These are phyloP conservation scores for Genyomyrus donnyi DNA, from an alignment of 2,113 vertebrate genomes.

Conservation along the genomic window DNA sequence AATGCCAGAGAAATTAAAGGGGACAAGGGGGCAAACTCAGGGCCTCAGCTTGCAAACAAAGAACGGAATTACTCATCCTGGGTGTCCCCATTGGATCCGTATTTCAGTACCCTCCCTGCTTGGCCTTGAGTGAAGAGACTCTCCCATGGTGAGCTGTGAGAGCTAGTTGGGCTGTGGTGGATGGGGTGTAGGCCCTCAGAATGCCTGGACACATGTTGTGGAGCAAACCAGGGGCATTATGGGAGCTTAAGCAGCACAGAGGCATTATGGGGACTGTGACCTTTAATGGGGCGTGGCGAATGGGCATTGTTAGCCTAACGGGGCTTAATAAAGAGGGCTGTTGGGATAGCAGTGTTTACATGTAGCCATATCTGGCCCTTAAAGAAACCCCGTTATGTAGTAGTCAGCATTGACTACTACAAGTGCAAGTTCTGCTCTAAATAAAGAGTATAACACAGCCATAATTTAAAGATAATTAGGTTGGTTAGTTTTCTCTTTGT, in stretches of 20 bases:
- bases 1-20: not conserved
- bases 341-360: not conserved
- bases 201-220: not conserved
- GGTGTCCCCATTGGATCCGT: not conserved
- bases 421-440: not conserved
- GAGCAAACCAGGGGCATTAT: not conserved
- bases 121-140: not conserved
- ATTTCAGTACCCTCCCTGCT: not conserved
- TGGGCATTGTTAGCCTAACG: not conserved
- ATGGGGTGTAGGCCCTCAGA: not conserved
- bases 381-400: not conserved
- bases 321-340: not conserved
- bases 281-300: not conserved
- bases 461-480: not conserved
- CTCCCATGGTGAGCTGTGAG: not conserved
- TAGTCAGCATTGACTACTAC: not conserved
- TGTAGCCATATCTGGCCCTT: not conserved
- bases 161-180: not conserved
- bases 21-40: not conserved
- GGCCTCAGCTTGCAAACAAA: not conserved
- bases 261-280: too few species aligned
- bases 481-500: not conserved
- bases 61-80: not conserved
- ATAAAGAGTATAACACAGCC: not conserved
- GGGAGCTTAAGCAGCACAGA: not conserved